Conservation (phyloP, 92 coral and sea anemone species). For the Umimayanthus kanabou region DNA sequence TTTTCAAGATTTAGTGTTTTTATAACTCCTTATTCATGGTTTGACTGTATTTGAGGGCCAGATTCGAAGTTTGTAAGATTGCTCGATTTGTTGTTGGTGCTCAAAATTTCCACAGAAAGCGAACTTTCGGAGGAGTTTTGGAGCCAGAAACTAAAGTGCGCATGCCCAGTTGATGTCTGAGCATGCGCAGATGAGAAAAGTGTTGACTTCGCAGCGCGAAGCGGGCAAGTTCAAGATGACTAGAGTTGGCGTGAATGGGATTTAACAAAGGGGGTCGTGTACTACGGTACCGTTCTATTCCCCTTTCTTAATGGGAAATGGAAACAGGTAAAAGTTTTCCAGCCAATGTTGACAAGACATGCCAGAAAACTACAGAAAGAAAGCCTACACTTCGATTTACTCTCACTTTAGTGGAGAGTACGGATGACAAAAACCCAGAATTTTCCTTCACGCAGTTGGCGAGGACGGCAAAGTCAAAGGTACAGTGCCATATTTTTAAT, state of each 20-base stretch:
- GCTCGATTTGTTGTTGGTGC: slow-evolving; percentile 93
- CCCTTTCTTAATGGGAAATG: slow-evolving; percentile 89
- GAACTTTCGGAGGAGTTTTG: slow-evolving; percentile 73
- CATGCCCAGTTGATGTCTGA: slow-evolving; percentile 91
- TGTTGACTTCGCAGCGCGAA: slow-evolving; percentile 85
- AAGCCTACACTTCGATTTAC: slow-evolving; percentile 80
- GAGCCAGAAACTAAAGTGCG: slow-evolving; percentile 81
- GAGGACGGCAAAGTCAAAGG: slow-evolving; percentile 69
- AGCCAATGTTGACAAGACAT: slow-evolving; percentile 69
- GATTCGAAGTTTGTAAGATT: slow-evolving; percentile 87
- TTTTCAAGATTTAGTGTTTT: slow-evolving; percentile 61
- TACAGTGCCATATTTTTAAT: slow-evolving; percentile 22
- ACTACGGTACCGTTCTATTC: slow-evolving; percentile 67
- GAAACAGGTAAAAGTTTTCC: slow-evolving; percentile 82
- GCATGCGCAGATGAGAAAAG: slow-evolving; percentile 96
- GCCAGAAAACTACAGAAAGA: slow-evolving; percentile 61
- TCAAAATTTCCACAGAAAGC: slow-evolving; percentile 80
- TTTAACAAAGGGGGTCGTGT: slow-evolving; percentile 74
- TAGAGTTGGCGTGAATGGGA: slow-evolving; percentile 73
- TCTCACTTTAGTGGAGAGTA: slow-evolving; percentile 83
- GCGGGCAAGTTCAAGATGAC: slow-evolving; percentile 99
- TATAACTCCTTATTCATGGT: slow-evolving; percentile 49
- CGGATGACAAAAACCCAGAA: slow-evolving; percentile 93
- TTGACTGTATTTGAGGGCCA: slow-evolving; percentile 70
- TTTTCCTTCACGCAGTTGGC: slow-evolving; percentile 93